Evolutionary conservation across 2,797 vertebrate genomes (phyloP), one percentile per base, ranked within the genome.

Genomic region (Mico argentatus): DNA sequence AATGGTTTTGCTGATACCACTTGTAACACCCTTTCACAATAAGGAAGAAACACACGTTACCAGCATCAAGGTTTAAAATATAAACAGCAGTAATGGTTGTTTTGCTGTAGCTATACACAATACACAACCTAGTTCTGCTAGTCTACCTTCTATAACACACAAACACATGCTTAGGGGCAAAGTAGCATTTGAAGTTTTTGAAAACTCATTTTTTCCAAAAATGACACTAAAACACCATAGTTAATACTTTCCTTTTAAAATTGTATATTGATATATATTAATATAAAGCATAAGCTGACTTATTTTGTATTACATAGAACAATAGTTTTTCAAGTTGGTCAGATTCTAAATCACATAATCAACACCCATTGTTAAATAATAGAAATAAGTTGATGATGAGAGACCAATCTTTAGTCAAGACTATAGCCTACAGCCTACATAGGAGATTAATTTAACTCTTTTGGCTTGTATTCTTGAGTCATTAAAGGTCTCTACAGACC

Each of bases 11-110:
- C 79, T 96, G 97, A 95, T 95, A 97, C 93, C 96, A 97, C 97
- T 75, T 97, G 95, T 94, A 97, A 95, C 10, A 95, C 94, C 97
- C 96, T 97, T 98, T 97, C 85, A 94, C 82, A 96, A 87, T 91
- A 96, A 98, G 95, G 98, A 97, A 98, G 97, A 97, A 97, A 96
- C 75, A 96, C 85, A 96, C 2, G 97, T 98, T 98, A 98, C 95
- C 96, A 96, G 85, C 79, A 95, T 97, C 97, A 92, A 97, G 70
- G 41, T 92, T 95, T 90, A 96, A 96, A 92, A 95, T 70, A 96
- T 26, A 94, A 84, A 94, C 57, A 95, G 93, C 67, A 90, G 41
- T 39, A 59, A 95, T 55, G 36, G 33, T 80, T 94, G 91, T 96
- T 87, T 96, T 89, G 75, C 77, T 44, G 52, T 50, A 85, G 46